These are phyloP conservation scores for Hucho hucho DNA, from an alignment of 2,113 vertebrate species.

Conservation along the genomic window DNA sequence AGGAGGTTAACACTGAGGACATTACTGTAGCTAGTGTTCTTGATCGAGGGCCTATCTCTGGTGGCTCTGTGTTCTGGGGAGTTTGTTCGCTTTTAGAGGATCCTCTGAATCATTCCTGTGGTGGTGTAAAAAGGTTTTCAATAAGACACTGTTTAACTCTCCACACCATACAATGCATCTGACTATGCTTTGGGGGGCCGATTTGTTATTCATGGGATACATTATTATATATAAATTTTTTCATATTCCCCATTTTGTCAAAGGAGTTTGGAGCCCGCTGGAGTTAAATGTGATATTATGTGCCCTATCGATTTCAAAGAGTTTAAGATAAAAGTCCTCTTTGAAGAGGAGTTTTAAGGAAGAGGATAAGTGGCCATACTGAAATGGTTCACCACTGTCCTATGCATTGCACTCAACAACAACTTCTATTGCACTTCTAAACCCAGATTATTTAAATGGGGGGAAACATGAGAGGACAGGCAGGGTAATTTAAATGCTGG, in stretches of 20 bases:
- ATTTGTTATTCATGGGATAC: constrained; percentile 8
- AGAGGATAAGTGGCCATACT: not conserved
- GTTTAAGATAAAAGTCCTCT: constrained; percentile 1
- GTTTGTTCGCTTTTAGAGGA: not conserved
- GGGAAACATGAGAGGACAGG: constrained; percentile 6
- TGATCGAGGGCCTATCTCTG: not conserved
- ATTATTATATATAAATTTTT: too few species aligned
- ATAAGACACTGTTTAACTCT: not conserved
- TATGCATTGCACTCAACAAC: not conserved
- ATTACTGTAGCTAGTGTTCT: not conserved
- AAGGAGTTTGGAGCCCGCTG: not conserved
- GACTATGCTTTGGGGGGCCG: not conserved
- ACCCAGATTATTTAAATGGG: constrained; percentile 17
- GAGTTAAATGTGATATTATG: not conserved
- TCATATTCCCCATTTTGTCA: not conserved
- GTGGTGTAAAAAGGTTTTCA: constrained; percentile 5
- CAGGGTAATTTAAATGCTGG: constrained; percentile 11
- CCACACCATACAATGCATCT: not conserved
- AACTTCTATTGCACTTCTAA: constrained; percentile 10
- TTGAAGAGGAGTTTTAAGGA: not conserved
- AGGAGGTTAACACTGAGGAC: constrained; percentile 7
- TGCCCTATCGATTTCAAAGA: constrained; percentile 2
- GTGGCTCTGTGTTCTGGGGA: not conserved
- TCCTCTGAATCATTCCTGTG: not conserved
- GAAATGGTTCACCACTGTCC: not conserved